Evolutionary conservation across 2,113 vertebrate genomes (phyloP).

Genomic region (Eidolon helvum): DNA sequence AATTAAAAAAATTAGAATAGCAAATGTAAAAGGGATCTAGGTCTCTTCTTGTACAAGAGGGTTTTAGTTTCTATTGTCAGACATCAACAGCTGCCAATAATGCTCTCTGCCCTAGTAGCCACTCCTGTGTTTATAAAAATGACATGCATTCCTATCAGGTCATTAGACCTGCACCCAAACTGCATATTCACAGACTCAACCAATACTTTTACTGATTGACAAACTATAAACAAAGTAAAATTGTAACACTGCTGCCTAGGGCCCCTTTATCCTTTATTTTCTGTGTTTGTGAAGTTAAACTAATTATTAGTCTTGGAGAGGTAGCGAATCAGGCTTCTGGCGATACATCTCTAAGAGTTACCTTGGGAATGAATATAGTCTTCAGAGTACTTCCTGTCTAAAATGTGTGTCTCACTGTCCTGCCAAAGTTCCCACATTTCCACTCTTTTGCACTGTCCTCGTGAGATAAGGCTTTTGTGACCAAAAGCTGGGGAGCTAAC

Average conservation of each 20-base stretch:
- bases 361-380: not conserved
- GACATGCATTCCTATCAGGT: not conserved
- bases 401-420: fast-evolving
- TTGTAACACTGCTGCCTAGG: not conserved
- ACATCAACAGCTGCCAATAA: not conserved
- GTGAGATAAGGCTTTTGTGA: not conserved
- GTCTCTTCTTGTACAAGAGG: not conserved
- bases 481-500: not conserved
- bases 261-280: not conserved
- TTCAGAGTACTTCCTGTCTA: not conserved
- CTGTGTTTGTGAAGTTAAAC: not conserved
- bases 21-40: not conserved
- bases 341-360: not conserved
- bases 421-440: not conserved
- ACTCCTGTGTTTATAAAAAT: not conserved
- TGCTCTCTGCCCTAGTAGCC: not conserved
- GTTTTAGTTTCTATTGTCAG: not conserved
- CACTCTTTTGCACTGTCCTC: not conserved
- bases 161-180: not conserved
- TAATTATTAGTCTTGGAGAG: not conserved
- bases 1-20: not conserved
- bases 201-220: not conserved
- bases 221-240: not conserved
- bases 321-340: not conserved
- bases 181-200: not conserved